A percentile compares a stretch with the other conserved stretches of the same genome.
Evolutionary conservation across 2,888 invertebrate species (phyloP).

Genomic region (Euzetes globulus): DNA sequence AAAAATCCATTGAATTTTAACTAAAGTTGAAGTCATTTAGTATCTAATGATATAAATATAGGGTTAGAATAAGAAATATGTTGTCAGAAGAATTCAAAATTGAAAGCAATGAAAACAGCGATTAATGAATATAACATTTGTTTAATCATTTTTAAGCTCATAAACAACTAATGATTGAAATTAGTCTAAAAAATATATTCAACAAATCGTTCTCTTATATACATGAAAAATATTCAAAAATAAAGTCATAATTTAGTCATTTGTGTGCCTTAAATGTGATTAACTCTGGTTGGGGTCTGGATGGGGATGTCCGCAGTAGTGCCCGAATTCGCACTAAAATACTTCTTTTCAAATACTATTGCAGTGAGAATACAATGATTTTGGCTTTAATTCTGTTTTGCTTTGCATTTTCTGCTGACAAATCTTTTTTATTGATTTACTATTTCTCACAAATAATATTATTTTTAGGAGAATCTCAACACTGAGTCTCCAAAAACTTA

Average conservation of each 20-base stretch:
- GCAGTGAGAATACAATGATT: not conserved
- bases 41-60: not conserved
- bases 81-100: not conserved
- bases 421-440: constrained; percentile 14
- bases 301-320: not conserved
- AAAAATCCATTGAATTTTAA: not conserved
- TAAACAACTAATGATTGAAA: not conserved
- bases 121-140: not conserved
- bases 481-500: not conserved
- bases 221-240: not conserved
- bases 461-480: not conserved
- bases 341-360: not conserved
- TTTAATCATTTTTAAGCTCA: constrained; percentile 11
- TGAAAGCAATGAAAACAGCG: not conserved
- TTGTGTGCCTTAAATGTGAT: not conserved
- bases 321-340: not conserved
- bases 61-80: not conserved
- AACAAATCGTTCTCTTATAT: not conserved
- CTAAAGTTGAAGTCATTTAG: not conserved
- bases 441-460: not conserved
- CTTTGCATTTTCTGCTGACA: not conserved
- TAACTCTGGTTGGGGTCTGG: too few relatives aligned
- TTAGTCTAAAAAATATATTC: constrained; percentile 4
- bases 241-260: not conserved
- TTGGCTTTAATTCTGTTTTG: not conserved